Base-by-base conservation (phyloP, 1,140 invertebrate species). In the Drosophila seguyi region DNA sequence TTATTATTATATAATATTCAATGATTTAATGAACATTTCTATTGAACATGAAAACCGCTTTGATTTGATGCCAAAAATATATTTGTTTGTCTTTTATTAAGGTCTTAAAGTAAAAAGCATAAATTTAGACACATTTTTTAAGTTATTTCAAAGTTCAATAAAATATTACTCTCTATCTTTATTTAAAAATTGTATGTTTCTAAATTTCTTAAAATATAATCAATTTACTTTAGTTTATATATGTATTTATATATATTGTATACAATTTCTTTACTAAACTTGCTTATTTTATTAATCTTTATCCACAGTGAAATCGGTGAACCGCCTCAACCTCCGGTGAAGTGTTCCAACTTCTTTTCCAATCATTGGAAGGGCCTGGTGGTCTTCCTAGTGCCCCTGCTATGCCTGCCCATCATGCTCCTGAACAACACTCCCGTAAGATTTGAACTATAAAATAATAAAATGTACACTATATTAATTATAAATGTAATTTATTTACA, bases 301-400 rank as follows among this genome's bases (percentile, higher is more conserved):
- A 42, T 20, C 29, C 27, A 18, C 38, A 92, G 90, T 52, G 90
- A 92, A 79, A 77, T 75, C 27, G 75, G 66, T 7, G 86, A 91
- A 44, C 68, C 78, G 16, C 48, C 69, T 11, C 74, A 81, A 11
- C 72, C 75, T 6, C 69, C 59, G 4, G 48, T 65, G 10, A 78
- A 69, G 31, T 76, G 60, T 36, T 57, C 69, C 25, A 73, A 73
- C 29, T 91, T 93, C 75, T 61, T 90, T 39, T 6, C 76, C 20
- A 87, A 83, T 39, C 95, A 95, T 75, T 96, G 95, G 95, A 95
- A 94, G 80, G 94, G 95, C 6, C 75, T 95, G 0, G 88, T 96
- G 8, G 94, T 95, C 18, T 93, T 95, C 25, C 18, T 95, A 22
- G 95, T 95, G 81, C 95, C 95, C 2, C 57, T 96, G 10, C 38